Evolutionary conservation across 1,140 invertebrate species (phyloP).

Genomic region (Drosophila neocordata): DNA sequence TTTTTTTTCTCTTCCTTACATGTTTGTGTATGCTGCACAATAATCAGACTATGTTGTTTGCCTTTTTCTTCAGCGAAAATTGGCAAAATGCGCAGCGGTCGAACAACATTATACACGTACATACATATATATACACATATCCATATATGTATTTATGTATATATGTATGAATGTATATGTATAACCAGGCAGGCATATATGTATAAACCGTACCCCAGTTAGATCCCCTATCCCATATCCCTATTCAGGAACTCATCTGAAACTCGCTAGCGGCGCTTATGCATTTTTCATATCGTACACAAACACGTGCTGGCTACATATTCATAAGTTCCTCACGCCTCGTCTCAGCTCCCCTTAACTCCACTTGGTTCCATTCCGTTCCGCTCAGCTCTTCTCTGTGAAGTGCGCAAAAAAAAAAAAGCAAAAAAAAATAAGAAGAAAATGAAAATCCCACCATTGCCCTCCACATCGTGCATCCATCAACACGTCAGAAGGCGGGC

Average conservation of each 20-base stretch:
- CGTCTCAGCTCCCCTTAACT: not conserved
- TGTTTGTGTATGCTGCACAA: constrained; percentile 40
- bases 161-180: constrained; percentile 16
- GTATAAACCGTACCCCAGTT: constrained; percentile 4
- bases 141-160: not conserved
- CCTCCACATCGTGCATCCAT: constrained; percentile 54
- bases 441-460: constrained; percentile 55
- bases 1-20: not conserved
- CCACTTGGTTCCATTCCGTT: not conserved
- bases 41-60: constrained; percentile 65
- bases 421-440: constrained; percentile 27
- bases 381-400: not conserved
- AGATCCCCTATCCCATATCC: constrained; percentile 12
- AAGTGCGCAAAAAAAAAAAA: constrained; percentile 32
- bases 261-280: constrained; percentile 62
- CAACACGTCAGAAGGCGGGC: constrained; percentile 67
- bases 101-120: constrained; percentile 43
- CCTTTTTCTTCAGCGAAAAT: constrained; percentile 45
- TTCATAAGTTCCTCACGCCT: constrained; percentile 28
- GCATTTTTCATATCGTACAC: constrained; percentile 73
- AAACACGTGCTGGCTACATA: constrained; percentile 70
- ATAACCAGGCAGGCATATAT: too few relatives aligned
- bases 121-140: constrained; percentile 14
- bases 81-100: constrained; percentile 69
- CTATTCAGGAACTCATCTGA: constrained; percentile 15